Evolutionary conservation across 2,888 invertebrate species (phyloP).

Genomic region (Bembecia ichneumoniformis): DNA sequence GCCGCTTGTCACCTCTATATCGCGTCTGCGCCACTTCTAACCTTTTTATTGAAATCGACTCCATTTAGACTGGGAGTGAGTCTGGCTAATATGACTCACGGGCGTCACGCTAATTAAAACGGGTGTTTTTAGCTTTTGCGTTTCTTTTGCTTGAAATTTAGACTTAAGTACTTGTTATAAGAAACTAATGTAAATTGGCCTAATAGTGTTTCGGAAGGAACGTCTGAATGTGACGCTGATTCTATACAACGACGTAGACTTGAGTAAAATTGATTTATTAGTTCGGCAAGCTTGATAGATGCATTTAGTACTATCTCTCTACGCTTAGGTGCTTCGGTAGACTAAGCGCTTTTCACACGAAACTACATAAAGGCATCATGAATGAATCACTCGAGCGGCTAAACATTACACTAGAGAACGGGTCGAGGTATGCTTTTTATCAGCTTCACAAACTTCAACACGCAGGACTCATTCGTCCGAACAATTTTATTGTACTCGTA

Average conservation of each 20-base stretch:
- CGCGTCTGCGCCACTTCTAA: neutral
- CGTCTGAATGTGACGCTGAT: neutral
- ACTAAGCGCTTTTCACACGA: constrained; percentile 38
- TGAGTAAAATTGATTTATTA: neutral
- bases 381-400: constrained; percentile 27
- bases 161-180: neutral
- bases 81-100: neutral
- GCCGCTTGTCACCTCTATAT: neutral
- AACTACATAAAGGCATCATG: constrained; percentile 26
- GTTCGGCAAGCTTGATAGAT: constrained; percentile 49
- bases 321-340: constrained; percentile 47
- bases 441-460: constrained; percentile 35
- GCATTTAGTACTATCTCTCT: constrained; percentile 37
- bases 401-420: constrained; percentile 22
- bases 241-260: neutral
- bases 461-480: constrained; percentile 18
- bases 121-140: no score
- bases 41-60: neutral
- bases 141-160: no score
- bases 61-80: neutral
- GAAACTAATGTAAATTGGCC: neutral
- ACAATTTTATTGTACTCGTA: neutral
- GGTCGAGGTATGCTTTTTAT: constrained; percentile 48
- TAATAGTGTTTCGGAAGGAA: neutral
- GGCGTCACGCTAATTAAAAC: no score